Evolutionary conservation across 1,140 invertebrate genomes (phyloP).

Genomic region (Hermatobates lingyangjiaoensis): DNA sequence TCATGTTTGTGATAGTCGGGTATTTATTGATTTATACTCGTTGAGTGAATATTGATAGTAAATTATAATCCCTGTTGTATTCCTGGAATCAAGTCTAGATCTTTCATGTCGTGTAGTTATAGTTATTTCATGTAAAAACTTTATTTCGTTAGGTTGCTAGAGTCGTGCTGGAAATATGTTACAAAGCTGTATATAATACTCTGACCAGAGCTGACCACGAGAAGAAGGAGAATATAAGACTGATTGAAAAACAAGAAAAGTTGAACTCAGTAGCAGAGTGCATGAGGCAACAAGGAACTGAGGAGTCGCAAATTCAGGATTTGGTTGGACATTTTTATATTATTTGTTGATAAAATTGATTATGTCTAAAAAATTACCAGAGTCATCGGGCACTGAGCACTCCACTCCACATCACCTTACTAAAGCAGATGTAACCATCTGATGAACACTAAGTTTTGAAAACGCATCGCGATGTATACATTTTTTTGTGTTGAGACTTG

Average conservation of each 20-base stretch:
- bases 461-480: neutral
- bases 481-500: neutral
- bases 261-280: constrained; percentile 58
- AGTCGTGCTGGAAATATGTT: constrained; percentile 51
- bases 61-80: too few relatives aligned
- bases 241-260: constrained; percentile 68
- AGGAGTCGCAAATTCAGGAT: constrained; percentile 53
- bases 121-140: too few relatives aligned
- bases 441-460: neutral
- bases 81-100: too few relatives aligned
- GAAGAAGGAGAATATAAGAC: constrained; percentile 39
- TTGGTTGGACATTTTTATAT: constrained; percentile 16
- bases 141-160: constrained; percentile 37
- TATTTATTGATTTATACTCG: too few relatives aligned
- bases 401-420: neutral
- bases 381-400: too few relatives aligned
- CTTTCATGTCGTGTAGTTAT: too few relatives aligned
- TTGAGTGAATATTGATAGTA: too few relatives aligned
- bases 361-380: neutral
- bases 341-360: neutral
- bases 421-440: neutral
- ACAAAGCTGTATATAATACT: constrained; percentile 54
- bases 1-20: too few relatives aligned
- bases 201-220: constrained; percentile 39
- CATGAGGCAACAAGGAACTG: constrained; percentile 50